These are phyloP conservation scores for Cololabis saira DNA, from an alignment of 2,113 vertebrate species.

Conservation along the genomic window DNA sequence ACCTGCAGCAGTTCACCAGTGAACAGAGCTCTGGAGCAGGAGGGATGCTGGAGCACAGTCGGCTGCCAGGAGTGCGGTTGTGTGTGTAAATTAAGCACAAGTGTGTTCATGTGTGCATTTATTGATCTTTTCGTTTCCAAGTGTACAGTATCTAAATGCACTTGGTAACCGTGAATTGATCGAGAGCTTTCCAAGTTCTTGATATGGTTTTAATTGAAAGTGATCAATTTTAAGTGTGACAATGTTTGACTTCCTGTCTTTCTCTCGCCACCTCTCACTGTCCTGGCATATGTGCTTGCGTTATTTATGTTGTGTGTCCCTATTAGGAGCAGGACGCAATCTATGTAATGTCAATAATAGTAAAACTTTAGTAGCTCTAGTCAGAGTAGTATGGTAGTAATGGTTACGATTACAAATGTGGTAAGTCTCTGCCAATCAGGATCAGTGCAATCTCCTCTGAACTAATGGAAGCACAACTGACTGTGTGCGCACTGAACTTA, in stretches of 20 bases:
- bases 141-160: conserved; percentile 45
- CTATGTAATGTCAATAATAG: no score
- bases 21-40: conserved; percentile 16
- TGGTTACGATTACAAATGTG: no score
- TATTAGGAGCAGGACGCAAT: no score
- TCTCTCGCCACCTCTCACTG: not conserved
- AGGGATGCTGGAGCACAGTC: conserved; percentile 21
- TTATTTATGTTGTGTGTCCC: not conserved
- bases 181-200: conserved; percentile 24
- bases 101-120: not conserved
- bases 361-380: no score
- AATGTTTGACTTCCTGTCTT: not conserved
- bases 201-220: conserved; percentile 48
- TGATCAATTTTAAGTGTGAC: conserved; percentile 26
- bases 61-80: conserved; percentile 5
- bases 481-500: no score
- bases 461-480: conserved; percentile 5
- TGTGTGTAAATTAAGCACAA: conserved; percentile 1
- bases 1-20: conserved; percentile 27
- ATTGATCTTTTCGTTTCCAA: conserved; percentile 49
- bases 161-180: conserved; percentile 61
- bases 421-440: no score
- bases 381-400: no score
- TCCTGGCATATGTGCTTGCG: not conserved
- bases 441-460: conserved; percentile 10